phyloP scores from a whole-genome alignment of 1,140 invertebrate genomes.

The Cephus cinctus region DNA sequence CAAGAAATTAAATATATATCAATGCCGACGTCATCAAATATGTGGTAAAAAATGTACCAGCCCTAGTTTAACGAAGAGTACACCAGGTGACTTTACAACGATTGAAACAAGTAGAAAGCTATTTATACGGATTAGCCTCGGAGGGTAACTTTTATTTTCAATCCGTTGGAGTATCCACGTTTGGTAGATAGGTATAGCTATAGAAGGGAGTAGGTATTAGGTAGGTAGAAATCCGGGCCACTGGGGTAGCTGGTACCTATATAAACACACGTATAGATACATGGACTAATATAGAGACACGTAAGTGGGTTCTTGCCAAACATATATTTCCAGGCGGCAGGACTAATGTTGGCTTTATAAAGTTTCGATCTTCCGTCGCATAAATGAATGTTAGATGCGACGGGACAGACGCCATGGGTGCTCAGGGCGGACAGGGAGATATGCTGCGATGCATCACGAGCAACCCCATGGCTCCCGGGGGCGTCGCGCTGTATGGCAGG shows the following conservation, averaged over 20 bases:
- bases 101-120: constrained; percentile 25
- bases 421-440: constrained; percentile 24
- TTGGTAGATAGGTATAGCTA: too few species aligned
- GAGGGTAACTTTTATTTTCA: constrained; percentile 42
- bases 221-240: too few species aligned
- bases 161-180: constrained; percentile 14
- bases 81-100: too few species aligned
- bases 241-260: too few species aligned
- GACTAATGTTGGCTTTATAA: constrained; percentile 39
- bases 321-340: constrained; percentile 6
- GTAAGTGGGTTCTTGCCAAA: too few species aligned
- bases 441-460: constrained; percentile 28
- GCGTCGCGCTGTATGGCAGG: constrained; percentile 4
- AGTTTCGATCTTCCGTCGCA: constrained; percentile 32
- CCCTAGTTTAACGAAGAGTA: too few species aligned
- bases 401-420: background rate
- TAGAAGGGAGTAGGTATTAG: too few species aligned
- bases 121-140: constrained; percentile 35
- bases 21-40: too few species aligned
- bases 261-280: too few species aligned
- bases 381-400: constrained; percentile 39
- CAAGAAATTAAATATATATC: too few species aligned
- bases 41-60: too few species aligned
- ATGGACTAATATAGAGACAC: too few species aligned
- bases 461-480: constrained; percentile 6